A percentile compares a stretch with the other conserved stretches of the same genome.
These are phyloP conservation scores for Triplophysa yarkandensis DNA, from an alignment of 2,797 vertebrate species.

Conservation along the genomic window DNA sequence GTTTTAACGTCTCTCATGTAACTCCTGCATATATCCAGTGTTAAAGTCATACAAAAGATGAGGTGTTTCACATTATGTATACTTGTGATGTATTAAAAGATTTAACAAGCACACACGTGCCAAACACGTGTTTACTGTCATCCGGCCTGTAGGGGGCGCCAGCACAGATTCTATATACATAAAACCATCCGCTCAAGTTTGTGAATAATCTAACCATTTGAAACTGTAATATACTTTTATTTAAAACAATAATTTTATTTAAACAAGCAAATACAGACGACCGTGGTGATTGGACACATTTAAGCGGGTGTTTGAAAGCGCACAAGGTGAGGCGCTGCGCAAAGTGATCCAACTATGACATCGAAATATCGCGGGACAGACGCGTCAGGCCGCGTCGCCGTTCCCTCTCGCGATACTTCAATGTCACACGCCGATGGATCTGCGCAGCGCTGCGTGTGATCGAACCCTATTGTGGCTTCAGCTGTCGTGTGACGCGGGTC, in stretches of 20 bases:
- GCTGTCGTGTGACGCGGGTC: background rate
- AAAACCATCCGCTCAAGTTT: background rate
- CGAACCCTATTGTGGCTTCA: background rate
- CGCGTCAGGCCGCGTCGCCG: too few species aligned
- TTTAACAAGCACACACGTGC: slow-evolving; percentile 22
- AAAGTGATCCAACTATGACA: too few species aligned
- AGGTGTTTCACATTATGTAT: slow-evolving; percentile 4
- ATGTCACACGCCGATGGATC: too few species aligned
- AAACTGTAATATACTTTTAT: background rate
- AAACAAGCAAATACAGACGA: too few species aligned
- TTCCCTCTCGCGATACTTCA: too few species aligned
- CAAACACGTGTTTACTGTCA: background rate
- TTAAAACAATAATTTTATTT: background rate
- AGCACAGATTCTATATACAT: background rate
- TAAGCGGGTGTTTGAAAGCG: background rate
- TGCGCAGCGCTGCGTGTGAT: too few species aligned
- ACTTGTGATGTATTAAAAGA: slow-evolving; percentile 8
- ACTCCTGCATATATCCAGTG: background rate
- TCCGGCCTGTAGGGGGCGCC: slow-evolving; percentile 17
- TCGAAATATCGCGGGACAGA: too few species aligned
- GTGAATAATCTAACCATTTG: background rate
- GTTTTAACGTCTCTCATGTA: slow-evolving; percentile 10
- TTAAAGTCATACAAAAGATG: background rate
- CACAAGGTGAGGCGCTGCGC: background rate
- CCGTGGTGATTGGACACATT: background rate